phyloP scores from a whole-genome alignment of 2,113 vertebrate species.

The Emydocephalus ijimae region DNA sequence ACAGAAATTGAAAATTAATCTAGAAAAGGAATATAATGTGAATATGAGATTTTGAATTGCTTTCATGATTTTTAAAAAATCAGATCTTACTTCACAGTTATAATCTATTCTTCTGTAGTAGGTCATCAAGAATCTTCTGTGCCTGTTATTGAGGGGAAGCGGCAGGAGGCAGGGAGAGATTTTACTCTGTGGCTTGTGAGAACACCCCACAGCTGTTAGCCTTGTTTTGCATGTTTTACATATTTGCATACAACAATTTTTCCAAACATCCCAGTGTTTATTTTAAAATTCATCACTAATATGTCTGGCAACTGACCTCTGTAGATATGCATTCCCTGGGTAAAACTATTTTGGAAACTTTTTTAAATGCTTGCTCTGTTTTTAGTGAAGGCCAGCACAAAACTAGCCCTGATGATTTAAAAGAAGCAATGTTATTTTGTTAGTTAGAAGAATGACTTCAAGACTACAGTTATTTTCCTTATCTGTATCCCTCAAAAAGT shows the following conservation, averaged over 20 bases:
- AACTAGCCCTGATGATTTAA: conserved; percentile 13
- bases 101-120: background rate
- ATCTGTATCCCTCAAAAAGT: background rate
- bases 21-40: background rate
- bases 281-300: conserved; percentile 66
- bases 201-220: conserved; percentile 68
- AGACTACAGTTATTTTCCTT: background rate
- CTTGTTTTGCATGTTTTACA: conserved; percentile 72
- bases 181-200: conserved; percentile 50
- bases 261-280: conserved; percentile 70
- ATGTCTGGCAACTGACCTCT: conserved; percentile 59
- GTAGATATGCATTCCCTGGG: conserved; percentile 56
- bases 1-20: fast-evolving
- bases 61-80: background rate
- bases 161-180: background rate
- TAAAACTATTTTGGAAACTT: conserved; percentile 38
- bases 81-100: background rate
- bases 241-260: conserved; percentile 74
- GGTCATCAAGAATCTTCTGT: conserved; percentile 29
- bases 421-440: background rate
- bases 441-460: background rate
- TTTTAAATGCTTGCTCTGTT: conserved; percentile 39
- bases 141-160: background rate
- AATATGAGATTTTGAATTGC: background rate
- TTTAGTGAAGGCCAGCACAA: conserved; percentile 25